Conservation (phyloP, 2,113 vertebrate species). For the Alaudala cheleensis region DNA sequence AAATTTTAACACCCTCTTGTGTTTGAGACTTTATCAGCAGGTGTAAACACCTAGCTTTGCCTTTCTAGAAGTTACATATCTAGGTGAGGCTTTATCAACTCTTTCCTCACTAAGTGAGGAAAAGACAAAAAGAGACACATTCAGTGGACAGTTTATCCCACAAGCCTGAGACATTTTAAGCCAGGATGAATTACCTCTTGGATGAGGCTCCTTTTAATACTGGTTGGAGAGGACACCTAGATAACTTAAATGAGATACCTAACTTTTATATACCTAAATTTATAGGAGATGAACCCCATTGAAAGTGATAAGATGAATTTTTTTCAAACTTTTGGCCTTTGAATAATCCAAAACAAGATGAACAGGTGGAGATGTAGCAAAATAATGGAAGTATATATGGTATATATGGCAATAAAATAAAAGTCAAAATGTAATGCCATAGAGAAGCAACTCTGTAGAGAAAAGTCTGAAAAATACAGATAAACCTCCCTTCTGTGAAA, state of each 20-base stretch:
- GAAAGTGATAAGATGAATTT: background rate
- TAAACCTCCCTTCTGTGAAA: background rate
- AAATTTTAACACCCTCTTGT: background rate
- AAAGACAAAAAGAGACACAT: background rate
- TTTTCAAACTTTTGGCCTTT: background rate
- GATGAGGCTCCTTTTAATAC: background rate
- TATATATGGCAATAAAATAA: background rate
- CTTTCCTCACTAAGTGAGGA: background rate
- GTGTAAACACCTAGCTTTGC: background rate
- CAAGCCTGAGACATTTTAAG: background rate
- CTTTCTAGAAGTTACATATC: background rate
- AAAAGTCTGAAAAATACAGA: background rate
- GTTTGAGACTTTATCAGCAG: background rate
- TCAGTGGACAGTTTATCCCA: background rate
- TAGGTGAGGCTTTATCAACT: background rate
- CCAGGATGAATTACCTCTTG: background rate
- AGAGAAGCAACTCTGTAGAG: background rate
- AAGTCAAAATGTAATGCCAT: background rate
- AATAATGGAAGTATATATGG: background rate
- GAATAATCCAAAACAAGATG: background rate
- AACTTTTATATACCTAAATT: background rate
- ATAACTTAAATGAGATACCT: background rate
- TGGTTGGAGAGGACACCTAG: background rate
- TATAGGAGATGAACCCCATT: background rate
- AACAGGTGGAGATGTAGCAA: background rate